These are phyloP conservation scores for Adelphocoris suturalis DNA, from an alignment of 2,888 invertebrate genomes.

Conservation along the genomic window DNA sequence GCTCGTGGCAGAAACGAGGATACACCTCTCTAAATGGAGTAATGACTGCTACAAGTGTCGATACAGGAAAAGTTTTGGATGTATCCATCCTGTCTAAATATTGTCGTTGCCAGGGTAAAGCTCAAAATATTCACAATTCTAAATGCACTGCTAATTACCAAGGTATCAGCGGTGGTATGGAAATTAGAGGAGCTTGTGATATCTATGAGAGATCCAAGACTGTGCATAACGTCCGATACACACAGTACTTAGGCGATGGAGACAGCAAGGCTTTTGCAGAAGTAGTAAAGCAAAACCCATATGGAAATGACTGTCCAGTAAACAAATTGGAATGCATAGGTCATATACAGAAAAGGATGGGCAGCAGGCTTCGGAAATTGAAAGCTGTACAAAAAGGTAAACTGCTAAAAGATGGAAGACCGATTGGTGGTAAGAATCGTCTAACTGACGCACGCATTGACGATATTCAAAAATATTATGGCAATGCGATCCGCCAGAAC, in stretches of 20 bases:
- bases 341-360: constrained; percentile 41
- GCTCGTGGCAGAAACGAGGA: constrained; percentile 72
- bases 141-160: constrained; percentile 57
- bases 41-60: constrained; percentile 70
- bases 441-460: constrained; percentile 12
- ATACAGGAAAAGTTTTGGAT: constrained; percentile 71
- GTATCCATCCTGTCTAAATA: constrained; percentile 66
- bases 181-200: constrained; percentile 46
- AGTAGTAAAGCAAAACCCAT: constrained; percentile 1
- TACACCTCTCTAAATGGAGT: constrained; percentile 70
- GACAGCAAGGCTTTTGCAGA: constrained; percentile 38
- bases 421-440: not conserved
- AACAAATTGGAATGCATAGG: constrained; percentile 43
- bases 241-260: constrained; percentile 35
- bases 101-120: constrained; percentile 58
- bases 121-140: not conserved
- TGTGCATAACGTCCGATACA: constrained; percentile 12
- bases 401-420: constrained; percentile 1
- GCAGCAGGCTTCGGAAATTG: constrained; percentile 11
- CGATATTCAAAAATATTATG: constrained; percentile 76
- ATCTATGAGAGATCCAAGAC: constrained; percentile 60
- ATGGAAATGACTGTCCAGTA: constrained; percentile 4
- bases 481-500: constrained; percentile 76
- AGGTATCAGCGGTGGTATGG: constrained; percentile 68
- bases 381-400: not conserved